Evolutionary conservation across 2,113 vertebrate genomes (phyloP).

Genomic region (Sinosuthora webbiana): DNA sequence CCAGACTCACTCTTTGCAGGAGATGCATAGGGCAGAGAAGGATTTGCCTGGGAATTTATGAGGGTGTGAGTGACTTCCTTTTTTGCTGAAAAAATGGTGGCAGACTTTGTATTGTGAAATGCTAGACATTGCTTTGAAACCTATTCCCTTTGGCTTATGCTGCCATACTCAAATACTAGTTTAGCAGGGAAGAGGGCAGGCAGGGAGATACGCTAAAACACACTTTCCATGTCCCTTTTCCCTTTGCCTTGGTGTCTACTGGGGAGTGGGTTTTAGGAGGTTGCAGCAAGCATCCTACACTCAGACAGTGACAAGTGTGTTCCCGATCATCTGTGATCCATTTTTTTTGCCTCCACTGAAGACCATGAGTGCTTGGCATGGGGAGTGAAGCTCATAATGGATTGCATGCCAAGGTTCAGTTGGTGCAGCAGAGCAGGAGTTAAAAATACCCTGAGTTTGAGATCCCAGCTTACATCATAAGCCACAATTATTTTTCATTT

Average conservation of each 20-base stretch:
- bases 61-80: not conserved
- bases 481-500: not conserved
- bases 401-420: not conserved
- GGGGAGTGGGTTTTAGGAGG: not conserved
- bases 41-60: not conserved
- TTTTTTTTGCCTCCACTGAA: not conserved
- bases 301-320: fast-evolving
- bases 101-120: not conserved
- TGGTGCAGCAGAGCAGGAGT: not conserved
- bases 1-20: not conserved
- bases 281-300: not conserved
- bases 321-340: not conserved
- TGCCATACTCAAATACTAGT: not conserved
- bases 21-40: fast-evolving
- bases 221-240: not conserved
- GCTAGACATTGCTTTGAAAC: not conserved
- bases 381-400: not conserved
- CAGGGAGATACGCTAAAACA: not conserved
- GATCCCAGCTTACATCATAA: not conserved
- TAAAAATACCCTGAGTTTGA: not conserved
- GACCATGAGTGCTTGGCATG: not conserved
- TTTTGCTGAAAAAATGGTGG: not conserved
- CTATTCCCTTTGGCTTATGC: not conserved
- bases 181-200: not conserved
- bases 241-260: not conserved